phyloP scores from a whole-genome alignment of 2,113 vertebrate genomes.

The Carassius gibelio region DNA sequence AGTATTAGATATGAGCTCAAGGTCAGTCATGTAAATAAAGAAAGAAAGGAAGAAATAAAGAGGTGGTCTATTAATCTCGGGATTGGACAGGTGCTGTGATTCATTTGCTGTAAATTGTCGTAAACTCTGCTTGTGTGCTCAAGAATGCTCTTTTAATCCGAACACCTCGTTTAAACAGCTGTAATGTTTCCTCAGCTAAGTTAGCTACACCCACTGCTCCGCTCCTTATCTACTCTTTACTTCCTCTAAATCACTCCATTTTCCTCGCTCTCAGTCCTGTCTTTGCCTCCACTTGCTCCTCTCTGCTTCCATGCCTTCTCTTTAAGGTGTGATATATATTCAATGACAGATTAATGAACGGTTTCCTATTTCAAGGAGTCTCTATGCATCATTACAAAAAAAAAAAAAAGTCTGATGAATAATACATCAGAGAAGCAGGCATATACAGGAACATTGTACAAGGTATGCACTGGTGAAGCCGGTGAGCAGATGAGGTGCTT shows the following conservation, averaged over 20 bases:
- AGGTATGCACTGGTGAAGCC: conserved; percentile 49
- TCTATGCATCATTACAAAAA: conserved; percentile 67
- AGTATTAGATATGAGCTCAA: not conserved
- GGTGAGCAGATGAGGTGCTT: conserved; percentile 61
- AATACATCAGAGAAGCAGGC: conserved; percentile 72
- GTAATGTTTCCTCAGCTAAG: conserved; percentile 52
- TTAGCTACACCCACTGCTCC: conserved; percentile 19
- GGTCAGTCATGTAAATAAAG: not conserved
- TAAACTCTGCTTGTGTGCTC: conserved; percentile 64
- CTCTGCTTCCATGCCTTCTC: conserved; percentile 51
- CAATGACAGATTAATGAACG: conserved; percentile 71
- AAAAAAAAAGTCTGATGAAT: conserved; percentile 67
- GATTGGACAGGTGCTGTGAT: conserved; percentile 63
- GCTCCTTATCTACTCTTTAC: conserved; percentile 27
- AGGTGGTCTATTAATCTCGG: conserved; percentile 24
- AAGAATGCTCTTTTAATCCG: conserved; percentile 61
- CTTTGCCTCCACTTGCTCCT: conserved; percentile 1
- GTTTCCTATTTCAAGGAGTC: conserved; percentile 66
- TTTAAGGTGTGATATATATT: conserved; percentile 72
- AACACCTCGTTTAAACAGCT: conserved; percentile 61
- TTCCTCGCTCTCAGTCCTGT: conserved; percentile 22
- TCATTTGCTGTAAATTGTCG: conserved; percentile 63
- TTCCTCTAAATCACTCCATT: conserved; percentile 29
- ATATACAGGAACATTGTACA: conserved; percentile 61
- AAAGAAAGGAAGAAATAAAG: not conserved